Evolutionary conservation across 2,113 vertebrate genomes (phyloP).

Genomic region (Nestor notabilis): DNA sequence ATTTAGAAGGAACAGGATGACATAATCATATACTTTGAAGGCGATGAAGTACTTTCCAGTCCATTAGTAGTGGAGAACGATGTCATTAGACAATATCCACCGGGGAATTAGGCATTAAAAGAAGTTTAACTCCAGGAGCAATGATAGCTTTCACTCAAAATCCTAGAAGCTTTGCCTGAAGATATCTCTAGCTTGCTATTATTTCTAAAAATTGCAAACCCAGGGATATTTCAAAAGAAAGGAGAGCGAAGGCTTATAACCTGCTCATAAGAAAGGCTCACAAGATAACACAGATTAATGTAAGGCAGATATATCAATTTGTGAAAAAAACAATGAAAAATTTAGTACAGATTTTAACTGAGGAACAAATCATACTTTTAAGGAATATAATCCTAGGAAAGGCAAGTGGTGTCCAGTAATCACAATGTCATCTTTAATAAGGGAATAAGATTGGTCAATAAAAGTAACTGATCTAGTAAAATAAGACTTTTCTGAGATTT

Average conservation of each 20-base stretch:
- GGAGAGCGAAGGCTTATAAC: neutral
- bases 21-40: constrained; percentile 40
- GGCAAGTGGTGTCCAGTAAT: neutral
- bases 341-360: neutral
- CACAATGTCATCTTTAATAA: neutral
- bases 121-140: neutral
- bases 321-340: neutral
- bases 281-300: neutral
- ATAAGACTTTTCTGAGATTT: neutral
- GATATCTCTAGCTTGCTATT: neutral
- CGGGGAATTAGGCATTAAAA: neutral
- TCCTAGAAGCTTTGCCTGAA: neutral
- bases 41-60: constrained; percentile 18
- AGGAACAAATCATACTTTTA: neutral
- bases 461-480: neutral
- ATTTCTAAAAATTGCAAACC: neutral
- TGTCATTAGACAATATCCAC: constrained; percentile 21
- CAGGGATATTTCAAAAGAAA: neutral
- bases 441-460: neutral
- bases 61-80: constrained; percentile 47
- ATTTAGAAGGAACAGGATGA: constrained; percentile 27
- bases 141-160: neutral
- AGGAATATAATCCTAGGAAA: neutral
- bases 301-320: neutral
- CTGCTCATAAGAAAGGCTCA: neutral